These are phyloP conservation scores for Mesochorus sp. DNA, from an alignment of 2,888 invertebrate species.

Conservation along the genomic window DNA sequence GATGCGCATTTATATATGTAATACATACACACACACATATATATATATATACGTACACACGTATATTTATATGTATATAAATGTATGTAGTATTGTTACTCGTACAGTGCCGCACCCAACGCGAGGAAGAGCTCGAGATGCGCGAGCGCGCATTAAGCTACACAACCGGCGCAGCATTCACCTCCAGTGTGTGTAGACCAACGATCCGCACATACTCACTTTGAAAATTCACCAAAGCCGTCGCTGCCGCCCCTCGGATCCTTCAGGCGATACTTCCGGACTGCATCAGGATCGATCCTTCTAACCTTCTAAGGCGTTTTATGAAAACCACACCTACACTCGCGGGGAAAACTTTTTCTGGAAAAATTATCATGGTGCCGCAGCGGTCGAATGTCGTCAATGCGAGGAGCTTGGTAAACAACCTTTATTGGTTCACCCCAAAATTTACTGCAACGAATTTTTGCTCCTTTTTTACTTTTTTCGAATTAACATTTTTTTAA, in stretches of 20 bases:
- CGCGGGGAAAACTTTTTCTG: too few species aligned
- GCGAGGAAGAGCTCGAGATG: conserved; percentile 35
- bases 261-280: conserved; percentile 7
- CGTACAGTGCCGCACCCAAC: conserved; percentile 48
- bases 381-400: too few species aligned
- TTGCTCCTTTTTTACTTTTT: too few species aligned
- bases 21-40: background rate
- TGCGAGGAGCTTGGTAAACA: too few species aligned
- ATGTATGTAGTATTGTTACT: background rate
- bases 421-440: too few species aligned
- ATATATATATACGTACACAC: background rate
- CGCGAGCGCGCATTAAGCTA: conserved; percentile 44
- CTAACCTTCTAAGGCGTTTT: too few species aligned
- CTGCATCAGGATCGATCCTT: conserved; percentile 15
- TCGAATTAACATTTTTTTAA: too few species aligned
- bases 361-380: background rate
- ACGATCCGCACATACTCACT: conserved; percentile 34
- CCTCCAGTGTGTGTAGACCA: conserved; percentile 20
- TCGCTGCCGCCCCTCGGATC: background rate
- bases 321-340: too few species aligned
- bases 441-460: too few species aligned
- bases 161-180: conserved; percentile 38
- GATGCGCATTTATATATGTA: conserved; percentile 1
- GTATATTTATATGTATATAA: background rate
- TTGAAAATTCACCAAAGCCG: conserved; percentile 7